Evolutionary conservation across 2,113 vertebrate species (phyloP), one percentile per base, ranked within the genome.

Genomic region (Ornithorhynchus anatinus): DNA sequence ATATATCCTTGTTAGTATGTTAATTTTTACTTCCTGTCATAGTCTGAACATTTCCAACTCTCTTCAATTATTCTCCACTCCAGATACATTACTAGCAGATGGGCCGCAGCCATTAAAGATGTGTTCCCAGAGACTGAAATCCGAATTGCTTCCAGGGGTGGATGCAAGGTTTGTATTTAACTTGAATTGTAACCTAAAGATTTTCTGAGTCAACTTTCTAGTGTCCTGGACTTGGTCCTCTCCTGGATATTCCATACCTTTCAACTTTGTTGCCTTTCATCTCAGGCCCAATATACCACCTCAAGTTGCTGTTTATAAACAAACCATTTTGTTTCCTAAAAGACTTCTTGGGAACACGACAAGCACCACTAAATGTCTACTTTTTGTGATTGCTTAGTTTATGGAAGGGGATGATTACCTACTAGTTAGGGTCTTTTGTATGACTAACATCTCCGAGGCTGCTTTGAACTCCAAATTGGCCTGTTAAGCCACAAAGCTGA

Each of bases 311-410:
- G 14, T 51, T 7, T 17, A 13, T 29, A 29, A 29, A 29, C 23
- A 10, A n/a, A 13, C 16, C 16, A 20, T 31, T 32, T 51, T n/a
- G n/a, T n/a, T 32, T 20, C 16, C 22, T 31, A 27, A 81, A 6
- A 62, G n/a, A 62, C 16, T 37, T 9, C 17, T 38, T 8, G 60
- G 68, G 65, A 81, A 62, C 12, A 44, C 19, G 54, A 12, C 33
- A 70, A 52, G 69, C 50, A 45, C 25, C n/a, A n/a, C n/a, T 57
- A 61, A 66, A 13, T 58, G 13, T n/a, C 31, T 65, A 17, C n/a
- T 69, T 75, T 44, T 57, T 42, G 69, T 69, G 42, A 72, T 2
- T 67, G 36, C 53, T 72, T 69, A 61, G 40, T 72, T 69, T 72
- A 19, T 22, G 53, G 43, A 38, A 2, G 67, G 13, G 20, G 48